phyloP scores from a whole-genome alignment of 2,113 vertebrate species.

The Crotalus viridis region DNA sequence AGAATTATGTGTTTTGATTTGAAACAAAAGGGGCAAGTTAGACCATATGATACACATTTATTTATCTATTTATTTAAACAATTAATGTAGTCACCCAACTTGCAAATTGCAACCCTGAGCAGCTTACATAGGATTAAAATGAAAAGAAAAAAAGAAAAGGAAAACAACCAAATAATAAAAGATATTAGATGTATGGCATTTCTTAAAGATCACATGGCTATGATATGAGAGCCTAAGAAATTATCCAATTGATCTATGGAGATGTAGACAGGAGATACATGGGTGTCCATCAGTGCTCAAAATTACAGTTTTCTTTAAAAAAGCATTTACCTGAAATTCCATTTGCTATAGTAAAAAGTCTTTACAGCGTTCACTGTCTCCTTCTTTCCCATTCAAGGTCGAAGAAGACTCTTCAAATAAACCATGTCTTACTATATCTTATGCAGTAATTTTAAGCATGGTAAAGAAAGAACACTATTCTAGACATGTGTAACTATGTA shows the following conservation, averaged over 20 bases:
- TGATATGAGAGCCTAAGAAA: neutral
- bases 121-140: neutral
- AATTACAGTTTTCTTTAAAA: neutral
- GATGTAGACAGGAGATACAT: neutral
- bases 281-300: neutral
- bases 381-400: neutral
- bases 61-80: neutral
- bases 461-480: neutral
- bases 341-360: neutral
- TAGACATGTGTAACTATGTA: neutral
- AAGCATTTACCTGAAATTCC: neutral
- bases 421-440: neutral
- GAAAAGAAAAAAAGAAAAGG: neutral
- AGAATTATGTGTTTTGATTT: neutral
- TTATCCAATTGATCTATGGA: neutral
- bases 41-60: neutral
- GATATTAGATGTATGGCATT: neutral
- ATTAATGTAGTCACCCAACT: neutral
- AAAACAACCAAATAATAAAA: neutral
- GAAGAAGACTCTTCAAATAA: neutral
- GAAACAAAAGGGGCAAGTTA: neutral
- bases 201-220: neutral
- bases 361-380: neutral
- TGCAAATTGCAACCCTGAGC: neutral
- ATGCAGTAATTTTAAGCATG: neutral